Base-by-base conservation (phyloP, 1,140 invertebrate species). In the Hirudo medicinalis region DNA sequence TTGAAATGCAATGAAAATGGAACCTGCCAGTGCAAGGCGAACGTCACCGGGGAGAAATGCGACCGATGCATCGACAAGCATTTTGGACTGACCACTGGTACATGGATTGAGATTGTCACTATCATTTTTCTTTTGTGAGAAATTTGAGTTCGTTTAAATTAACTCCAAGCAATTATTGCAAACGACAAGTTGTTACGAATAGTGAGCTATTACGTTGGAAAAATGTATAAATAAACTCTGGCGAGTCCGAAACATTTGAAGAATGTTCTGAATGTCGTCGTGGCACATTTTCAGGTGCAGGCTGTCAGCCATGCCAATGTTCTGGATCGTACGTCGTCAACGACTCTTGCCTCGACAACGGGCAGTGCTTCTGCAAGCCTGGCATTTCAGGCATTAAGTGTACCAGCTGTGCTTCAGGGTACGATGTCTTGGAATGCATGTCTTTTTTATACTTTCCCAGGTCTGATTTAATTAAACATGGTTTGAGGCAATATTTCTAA, bases 221-320 rank as follows among this genome's bases (percentile, higher is more conserved):
- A 36, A 36, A 36, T 36, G 2, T 36, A 36, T n/a, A n/a, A n/a
- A n/a, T n/a, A n/a, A n/a, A n/a, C n/a, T n/a, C n/a, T n/a, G n/a
- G n/a, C n/a, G n/a, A n/a, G n/a, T n/a, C n/a, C n/a, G n/a, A n/a
- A n/a, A n/a, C n/a, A n/a, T n/a, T n/a, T n/a, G n/a, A n/a, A n/a
- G n/a, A n/a, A n/a, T n/a, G 32, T 36, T 36, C 32, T 36, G 32
- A 36, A 36, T 36, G 32, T 6, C 6, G 32, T 36, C 6, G 2
- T 36, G 32, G 32, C 32, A 36, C 6, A 6, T 36, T 36, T 36
- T 36, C 32, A 36, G 32, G 32, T 6, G 32, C 32, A 36, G 88
- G 88, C 74, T 97, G 94, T 80, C 93, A 94, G 77, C 92, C 91
- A 27, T 94, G 91, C 77, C 85, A 88, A 75, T 94, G 92, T 80